Percentiles rank a stretch among this genome's conserved stretches.
Conservation (phyloP, 2,797 vertebrate species). For the Gila robusta region DNA sequence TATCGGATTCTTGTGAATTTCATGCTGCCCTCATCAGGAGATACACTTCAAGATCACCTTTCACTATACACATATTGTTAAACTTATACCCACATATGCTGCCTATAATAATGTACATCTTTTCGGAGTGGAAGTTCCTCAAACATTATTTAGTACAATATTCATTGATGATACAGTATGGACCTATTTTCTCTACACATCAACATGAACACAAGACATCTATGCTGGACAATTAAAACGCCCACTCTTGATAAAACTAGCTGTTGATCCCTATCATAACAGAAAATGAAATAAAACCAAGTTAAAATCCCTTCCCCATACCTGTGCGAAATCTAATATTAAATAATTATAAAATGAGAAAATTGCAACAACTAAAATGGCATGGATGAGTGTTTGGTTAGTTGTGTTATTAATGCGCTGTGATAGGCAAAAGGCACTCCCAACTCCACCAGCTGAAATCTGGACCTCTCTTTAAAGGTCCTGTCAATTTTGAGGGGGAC, state of each 20-base stretch:
- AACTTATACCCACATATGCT: conserved; percentile 80
- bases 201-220: conserved; percentile 89
- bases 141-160: conserved; percentile 86
- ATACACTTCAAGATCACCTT: conserved; percentile 71
- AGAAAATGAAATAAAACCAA: conserved; percentile 63
- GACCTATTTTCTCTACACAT: conserved; percentile 87
- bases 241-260: conserved; percentile 83
- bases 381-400: conserved; percentile 72
- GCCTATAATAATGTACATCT: conserved; percentile 83
- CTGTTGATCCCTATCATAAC: conserved; percentile 78
- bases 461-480: conserved; percentile 57
- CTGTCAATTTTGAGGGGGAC: conserved; percentile 67
- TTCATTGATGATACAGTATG: conserved; percentile 87
- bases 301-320: conserved; percentile 75
- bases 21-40: conserved; percentile 78
- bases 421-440: conserved; percentile 85
- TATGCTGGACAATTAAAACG: conserved; percentile 84
- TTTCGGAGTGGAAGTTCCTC: conserved; percentile 78
- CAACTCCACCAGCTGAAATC: conserved; percentile 74
- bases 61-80: conserved; percentile 86
- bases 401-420: conserved; percentile 74
- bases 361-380: conserved; percentile 70
- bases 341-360: conserved; percentile 71
- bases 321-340: conserved; percentile 82
- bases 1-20: conserved; percentile 67